Evolutionary conservation across 1,140 invertebrate species (phyloP).

Genomic region (Cyclina sinensis): DNA sequence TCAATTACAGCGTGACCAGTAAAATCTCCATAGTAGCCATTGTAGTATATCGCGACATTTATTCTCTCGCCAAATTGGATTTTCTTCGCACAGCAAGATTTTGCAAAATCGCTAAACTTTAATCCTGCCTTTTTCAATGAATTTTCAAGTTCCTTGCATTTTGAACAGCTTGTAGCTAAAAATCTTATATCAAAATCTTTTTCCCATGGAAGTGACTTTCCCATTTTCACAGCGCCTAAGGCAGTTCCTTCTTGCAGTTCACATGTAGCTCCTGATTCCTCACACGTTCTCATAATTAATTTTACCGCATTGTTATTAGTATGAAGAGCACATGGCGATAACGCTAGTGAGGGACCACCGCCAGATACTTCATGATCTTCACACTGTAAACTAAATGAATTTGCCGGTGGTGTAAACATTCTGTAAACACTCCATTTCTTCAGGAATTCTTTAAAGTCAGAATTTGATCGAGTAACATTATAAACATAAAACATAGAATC

Average conservation of each 20-base stretch:
- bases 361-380: background rate
- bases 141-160: constrained; percentile 47
- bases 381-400: background rate
- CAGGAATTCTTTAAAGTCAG: background rate
- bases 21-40: constrained; percentile 66
- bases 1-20: constrained; percentile 71
- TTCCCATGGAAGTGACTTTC: constrained; percentile 80
- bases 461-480: background rate
- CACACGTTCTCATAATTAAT: constrained; percentile 65
- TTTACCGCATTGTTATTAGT: constrained; percentile 56
- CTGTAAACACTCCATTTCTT: background rate
- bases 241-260: constrained; percentile 80
- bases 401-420: background rate
- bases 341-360: background rate
- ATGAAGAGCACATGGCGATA: constrained; percentile 59
- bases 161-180: constrained; percentile 64
- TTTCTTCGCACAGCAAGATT: constrained; percentile 68
- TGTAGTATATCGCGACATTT: background rate
- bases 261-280: constrained; percentile 67
- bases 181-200: constrained; percentile 79
- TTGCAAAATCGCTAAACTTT: constrained; percentile 37
- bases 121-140: constrained; percentile 68
- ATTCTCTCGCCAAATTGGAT: constrained; percentile 40
- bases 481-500: constrained; percentile 79
- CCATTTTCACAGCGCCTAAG: constrained; percentile 81